Percentiles rank a stretch among this genome's conserved stretches.
These are phyloP conservation scores for Lepus europaeus DNA, from an alignment of 2,113 vertebrate species.

Conservation along the genomic window DNA sequence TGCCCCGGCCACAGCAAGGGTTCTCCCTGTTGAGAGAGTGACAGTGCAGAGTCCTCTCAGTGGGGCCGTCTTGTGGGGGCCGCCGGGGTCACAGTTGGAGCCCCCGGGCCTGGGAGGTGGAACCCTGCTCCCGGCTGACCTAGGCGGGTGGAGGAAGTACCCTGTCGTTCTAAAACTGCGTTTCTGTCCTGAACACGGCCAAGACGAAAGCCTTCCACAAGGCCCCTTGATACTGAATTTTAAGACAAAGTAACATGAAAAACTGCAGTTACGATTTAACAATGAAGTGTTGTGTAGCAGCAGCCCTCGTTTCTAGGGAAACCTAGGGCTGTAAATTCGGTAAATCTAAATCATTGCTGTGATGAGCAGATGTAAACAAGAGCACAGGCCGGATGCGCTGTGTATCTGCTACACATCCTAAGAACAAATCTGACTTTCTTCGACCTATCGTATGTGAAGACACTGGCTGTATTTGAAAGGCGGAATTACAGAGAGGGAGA, in stretches of 20 bases:
- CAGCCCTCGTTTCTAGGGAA: constrained; percentile 32
- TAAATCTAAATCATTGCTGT: neutral
- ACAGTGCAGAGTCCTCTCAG: too few species aligned
- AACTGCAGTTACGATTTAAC: constrained; percentile 10
- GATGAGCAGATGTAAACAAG: neutral
- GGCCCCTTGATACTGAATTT: neutral
- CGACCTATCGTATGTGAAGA: neutral
- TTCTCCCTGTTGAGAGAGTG: too few species aligned
- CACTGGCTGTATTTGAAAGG: too few species aligned
- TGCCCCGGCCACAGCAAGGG: too few species aligned
- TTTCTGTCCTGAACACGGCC: constrained; percentile 35
- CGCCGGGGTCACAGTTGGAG: neutral
- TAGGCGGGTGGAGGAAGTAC: too few species aligned
- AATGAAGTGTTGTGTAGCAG: neutral
- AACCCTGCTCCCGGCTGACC: neutral
- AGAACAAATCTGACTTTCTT: neutral
- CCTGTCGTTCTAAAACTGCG: neutral
- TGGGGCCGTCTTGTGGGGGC: neutral
- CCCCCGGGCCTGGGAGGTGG: neutral
- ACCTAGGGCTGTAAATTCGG: neutral
- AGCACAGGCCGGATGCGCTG: neutral
- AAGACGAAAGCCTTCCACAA: neutral
- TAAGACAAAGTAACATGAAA: neutral
- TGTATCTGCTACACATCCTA: too few species aligned
- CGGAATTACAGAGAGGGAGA: too few species aligned